Percentiles rank a stretch among this genome's conserved stretches.
Conservation (phyloP, 2,113 vertebrate genomes). For the Strix aluco region DNA sequence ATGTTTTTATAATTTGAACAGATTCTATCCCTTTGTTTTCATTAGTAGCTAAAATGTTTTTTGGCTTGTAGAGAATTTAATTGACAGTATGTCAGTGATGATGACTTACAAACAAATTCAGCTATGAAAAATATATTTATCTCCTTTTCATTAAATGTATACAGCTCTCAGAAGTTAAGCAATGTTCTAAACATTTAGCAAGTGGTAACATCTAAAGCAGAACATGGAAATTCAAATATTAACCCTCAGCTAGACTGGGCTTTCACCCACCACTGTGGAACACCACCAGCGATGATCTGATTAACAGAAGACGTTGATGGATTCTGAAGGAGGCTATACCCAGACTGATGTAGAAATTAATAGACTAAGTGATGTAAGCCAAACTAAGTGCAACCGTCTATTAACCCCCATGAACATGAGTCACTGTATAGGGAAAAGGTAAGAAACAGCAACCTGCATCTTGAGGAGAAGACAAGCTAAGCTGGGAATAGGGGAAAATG, state of each 20-base stretch:
- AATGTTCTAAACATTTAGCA: neutral
- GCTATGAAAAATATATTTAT: neutral
- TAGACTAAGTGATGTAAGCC: conserved; percentile 1
- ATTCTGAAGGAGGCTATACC: neutral
- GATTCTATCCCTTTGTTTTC: neutral
- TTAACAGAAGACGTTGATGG: neutral
- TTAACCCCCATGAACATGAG: neutral
- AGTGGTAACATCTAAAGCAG: neutral
- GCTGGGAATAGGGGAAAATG: neutral
- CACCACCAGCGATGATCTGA: neutral
- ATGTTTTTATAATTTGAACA: neutral
- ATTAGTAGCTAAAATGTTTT: neutral
- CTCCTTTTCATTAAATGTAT: neutral
- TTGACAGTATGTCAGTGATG: neutral
- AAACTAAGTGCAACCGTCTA: neutral
- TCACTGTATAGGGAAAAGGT: neutral
- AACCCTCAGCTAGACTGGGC: neutral
- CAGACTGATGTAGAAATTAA: conserved; percentile 22
- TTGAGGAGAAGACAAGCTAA: neutral
- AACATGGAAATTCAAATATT: neutral
- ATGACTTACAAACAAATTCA: neutral
- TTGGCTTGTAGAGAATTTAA: neutral
- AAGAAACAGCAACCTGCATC: neutral
- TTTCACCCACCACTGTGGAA: neutral
- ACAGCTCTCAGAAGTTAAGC: neutral